A percentile compares a stretch with the other conserved stretches of the same genome.
These are phyloP conservation scores for Willowsia nigromaculata DNA, from an alignment of 2,888 invertebrate genomes.

Conservation along the genomic window DNA sequence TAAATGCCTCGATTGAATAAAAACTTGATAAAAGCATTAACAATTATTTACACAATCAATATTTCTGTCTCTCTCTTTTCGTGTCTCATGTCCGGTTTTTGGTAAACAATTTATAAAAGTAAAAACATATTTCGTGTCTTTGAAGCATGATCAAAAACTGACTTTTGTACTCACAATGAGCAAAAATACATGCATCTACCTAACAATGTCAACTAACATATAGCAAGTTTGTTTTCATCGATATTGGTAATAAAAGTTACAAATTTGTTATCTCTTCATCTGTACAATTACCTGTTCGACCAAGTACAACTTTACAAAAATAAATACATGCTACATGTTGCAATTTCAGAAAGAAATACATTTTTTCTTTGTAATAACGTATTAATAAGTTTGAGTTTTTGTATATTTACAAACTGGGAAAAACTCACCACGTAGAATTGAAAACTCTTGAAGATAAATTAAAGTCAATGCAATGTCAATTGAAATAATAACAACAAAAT, in stretches of 20 bases:
- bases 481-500: too few relatives aligned
- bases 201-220: constrained; percentile 10
- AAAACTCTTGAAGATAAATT: too few relatives aligned
- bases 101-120: not conserved
- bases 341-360: too few relatives aligned
- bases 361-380: too few relatives aligned
- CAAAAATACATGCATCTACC: not conserved
- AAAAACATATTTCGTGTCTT: constrained; percentile 9
- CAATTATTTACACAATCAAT: not conserved
- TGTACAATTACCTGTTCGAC: too few relatives aligned
- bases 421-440: too few relatives aligned
- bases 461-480: too few relatives aligned
- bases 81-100: constrained; percentile 23
- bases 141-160: not conserved
- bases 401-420: too few relatives aligned
- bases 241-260: not conserved
- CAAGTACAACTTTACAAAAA: too few relatives aligned
- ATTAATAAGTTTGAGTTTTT: too few relatives aligned
- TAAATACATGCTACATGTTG: not conserved
- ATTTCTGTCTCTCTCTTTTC: not conserved
- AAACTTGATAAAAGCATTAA: not conserved
- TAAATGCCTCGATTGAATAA: not conserved
- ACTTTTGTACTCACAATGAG: not conserved
- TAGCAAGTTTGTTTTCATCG: not conserved
- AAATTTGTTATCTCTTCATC: not conserved